A percentile compares a stretch with the other conserved stretches of the same genome.
Conservation (phyloP, 2,797 vertebrate species). For the Mus minutoides region DNA sequence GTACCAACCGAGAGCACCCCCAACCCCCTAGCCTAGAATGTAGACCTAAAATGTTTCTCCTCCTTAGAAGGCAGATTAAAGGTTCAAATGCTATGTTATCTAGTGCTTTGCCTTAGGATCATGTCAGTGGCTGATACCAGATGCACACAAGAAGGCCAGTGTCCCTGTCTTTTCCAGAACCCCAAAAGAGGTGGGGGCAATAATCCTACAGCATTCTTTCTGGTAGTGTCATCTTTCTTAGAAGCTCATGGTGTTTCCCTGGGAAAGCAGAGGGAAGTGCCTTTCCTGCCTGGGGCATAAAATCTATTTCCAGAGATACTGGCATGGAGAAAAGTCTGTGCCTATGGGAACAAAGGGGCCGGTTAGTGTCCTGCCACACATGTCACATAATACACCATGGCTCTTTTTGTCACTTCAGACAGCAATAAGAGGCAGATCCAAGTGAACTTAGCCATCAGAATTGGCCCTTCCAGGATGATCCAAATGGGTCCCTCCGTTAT, state of each 20-base stretch:
- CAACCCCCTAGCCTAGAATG: neutral
- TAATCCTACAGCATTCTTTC: neutral
- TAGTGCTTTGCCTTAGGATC: neutral
- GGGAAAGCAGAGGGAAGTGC: neutral
- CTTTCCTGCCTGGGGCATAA: neutral
- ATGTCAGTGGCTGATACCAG: neutral
- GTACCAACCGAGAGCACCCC: neutral
- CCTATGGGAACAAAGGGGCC: too few relatives aligned
- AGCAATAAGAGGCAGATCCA: neutral
- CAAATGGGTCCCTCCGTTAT: constrained; percentile 65
- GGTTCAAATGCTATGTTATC: neutral
- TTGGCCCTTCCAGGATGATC: constrained; percentile 73
- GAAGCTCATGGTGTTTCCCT: neutral
- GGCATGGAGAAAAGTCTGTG: neutral
- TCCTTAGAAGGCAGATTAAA: neutral
- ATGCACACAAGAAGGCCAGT: neutral
- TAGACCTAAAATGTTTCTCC: neutral
- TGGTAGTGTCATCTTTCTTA: neutral
- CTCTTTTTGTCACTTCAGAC: neutral
- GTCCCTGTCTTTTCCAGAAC: neutral
- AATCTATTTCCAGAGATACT: neutral
- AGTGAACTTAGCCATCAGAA: neutral
- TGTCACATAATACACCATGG: neutral
- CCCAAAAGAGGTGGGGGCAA: neutral
- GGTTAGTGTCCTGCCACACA: neutral